Evolutionary conservation across 2,888 invertebrate genomes (phyloP).

Genomic region (Trichogramma dendrolimi): DNA sequence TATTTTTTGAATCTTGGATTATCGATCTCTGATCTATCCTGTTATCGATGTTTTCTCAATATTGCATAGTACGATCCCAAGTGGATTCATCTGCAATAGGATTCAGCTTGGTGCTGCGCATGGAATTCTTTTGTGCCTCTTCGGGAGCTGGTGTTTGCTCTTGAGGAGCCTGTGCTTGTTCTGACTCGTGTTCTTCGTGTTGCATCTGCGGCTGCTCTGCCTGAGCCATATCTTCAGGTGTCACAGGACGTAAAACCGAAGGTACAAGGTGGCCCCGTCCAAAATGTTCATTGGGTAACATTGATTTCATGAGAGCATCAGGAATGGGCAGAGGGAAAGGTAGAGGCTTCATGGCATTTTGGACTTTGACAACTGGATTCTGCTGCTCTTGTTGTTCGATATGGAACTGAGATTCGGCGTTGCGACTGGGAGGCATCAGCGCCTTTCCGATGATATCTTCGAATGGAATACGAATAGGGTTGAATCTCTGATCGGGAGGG

Average conservation of each 20-base stretch:
- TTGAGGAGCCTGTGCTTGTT: not conserved
- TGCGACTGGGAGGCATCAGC: slow-evolving; percentile 17
- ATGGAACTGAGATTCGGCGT: slow-evolving; percentile 5
- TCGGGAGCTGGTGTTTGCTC: not conserved
- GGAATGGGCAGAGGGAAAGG: slow-evolving; percentile 19
- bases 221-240: not conserved
- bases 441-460: slow-evolving; percentile 24
- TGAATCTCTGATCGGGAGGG: slow-evolving; percentile 14
- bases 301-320: slow-evolving; percentile 21
- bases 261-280: too few relatives aligned
- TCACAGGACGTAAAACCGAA: not conserved
- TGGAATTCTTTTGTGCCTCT: not conserved
- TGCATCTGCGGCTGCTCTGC: not conserved
- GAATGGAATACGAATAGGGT: slow-evolving; percentile 20
- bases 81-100: slow-evolving; percentile 11
- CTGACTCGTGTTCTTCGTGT: not conserved
- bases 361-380: slow-evolving; percentile 16
- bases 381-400: slow-evolving; percentile 2
- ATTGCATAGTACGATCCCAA: too few relatives aligned
- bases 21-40: too few relatives aligned
- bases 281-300: slow-evolving; percentile 12
- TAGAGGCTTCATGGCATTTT: slow-evolving; percentile 9
- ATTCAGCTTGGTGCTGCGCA: slow-evolving; percentile 25
- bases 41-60: too few relatives aligned
- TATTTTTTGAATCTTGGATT: not conserved